These are phyloP conservation scores for Clupea harengus DNA, from an alignment of 2,113 vertebrate genomes.

Conservation along the genomic window DNA sequence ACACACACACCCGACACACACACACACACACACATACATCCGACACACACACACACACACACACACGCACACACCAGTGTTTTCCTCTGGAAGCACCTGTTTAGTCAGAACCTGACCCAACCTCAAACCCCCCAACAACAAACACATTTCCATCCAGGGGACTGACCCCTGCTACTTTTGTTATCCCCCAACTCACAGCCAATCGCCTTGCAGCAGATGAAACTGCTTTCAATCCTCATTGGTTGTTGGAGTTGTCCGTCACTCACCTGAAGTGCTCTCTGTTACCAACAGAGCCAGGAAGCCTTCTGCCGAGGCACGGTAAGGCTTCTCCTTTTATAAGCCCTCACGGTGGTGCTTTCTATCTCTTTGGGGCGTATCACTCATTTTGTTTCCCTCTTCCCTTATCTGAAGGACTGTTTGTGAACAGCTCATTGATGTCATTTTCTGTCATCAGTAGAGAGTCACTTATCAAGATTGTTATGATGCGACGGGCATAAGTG, in stretches of 20 bases:
- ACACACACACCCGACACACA: slow-evolving; percentile 7
- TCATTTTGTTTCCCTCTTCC: neutral
- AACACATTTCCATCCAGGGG: no score
- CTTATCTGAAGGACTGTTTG: neutral
- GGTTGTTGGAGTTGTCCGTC: neutral
- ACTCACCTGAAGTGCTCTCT: neutral
- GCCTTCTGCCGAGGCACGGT: neutral
- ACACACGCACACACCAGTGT: neutral
- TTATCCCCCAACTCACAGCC: neutral
- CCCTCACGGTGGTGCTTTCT: neutral
- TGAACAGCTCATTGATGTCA: neutral
- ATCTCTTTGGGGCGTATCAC: neutral
- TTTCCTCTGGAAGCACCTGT: slow-evolving; percentile 1
- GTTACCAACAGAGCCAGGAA: neutral
- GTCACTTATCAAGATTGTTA: no score
- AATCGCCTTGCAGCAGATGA: neutral
- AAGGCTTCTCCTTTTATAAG: neutral
- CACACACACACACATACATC: neutral
- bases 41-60: neutral
- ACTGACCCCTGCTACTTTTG: no score
- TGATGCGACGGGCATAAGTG: no score
- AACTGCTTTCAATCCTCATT: neutral
- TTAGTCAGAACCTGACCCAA: neutral
- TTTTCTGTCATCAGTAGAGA: neutral
- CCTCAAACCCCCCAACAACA: neutral